Percentiles rank a stretch among this genome's conserved stretches.
Conservation (phyloP, 2,113 vertebrate genomes). For the Gymnarchus niloticus region DNA sequence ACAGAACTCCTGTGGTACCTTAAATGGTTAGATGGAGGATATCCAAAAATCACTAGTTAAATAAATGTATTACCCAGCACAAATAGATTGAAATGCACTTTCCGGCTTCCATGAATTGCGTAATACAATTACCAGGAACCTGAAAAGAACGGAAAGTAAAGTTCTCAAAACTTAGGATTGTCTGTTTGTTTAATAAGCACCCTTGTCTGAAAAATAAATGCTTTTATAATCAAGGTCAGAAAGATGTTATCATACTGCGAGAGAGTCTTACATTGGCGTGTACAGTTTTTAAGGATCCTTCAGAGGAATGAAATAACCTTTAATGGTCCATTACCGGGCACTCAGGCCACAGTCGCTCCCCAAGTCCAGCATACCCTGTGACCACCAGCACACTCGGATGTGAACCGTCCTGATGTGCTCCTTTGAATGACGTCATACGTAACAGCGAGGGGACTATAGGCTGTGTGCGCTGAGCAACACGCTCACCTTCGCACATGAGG, state of each 20-base stretch:
- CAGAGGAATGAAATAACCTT: neutral
- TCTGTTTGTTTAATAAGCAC: neutral
- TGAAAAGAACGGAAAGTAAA: neutral
- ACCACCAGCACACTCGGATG: neutral
- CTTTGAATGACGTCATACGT: too few relatives aligned
- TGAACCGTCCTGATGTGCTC: too few relatives aligned
- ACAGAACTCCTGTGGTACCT: neutral
- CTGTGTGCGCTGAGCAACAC: neutral
- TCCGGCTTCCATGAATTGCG: neutral
- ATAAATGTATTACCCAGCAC: constrained; percentile 1
- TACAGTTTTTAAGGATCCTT: neutral
- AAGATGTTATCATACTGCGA: neutral
- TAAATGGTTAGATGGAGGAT: neutral
- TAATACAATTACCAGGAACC: constrained; percentile 9
- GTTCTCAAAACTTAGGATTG: neutral
- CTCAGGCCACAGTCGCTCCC: neutral
- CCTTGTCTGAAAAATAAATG: constrained; percentile 3
- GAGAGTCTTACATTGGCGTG: neutral
- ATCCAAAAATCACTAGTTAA: neutral
- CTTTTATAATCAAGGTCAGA: neutral
- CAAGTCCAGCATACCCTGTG: neutral
- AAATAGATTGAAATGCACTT: constrained; percentile 11
- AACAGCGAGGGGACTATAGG: too few relatives aligned
- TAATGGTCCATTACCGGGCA: neutral
- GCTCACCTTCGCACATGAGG: neutral